Evolutionary conservation across 2,797 vertebrate species (phyloP), one percentile per base, ranked within the genome.

Genomic region (Sebastes matsubarae): DNA sequence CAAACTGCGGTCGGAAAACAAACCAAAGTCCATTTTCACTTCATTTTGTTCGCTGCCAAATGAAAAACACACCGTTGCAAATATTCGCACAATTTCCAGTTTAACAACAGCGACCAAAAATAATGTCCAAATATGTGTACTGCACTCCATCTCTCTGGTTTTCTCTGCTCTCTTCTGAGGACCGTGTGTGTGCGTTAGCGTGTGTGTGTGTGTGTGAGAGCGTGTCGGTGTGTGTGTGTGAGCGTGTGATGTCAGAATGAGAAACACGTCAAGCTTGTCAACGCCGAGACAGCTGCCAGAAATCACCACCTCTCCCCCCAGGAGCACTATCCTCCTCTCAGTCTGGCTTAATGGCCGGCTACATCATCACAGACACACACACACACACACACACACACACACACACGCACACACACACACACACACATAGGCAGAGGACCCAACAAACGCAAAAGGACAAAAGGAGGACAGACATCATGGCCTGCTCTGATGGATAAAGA

Each of bases 401-500:
- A 16, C 79, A 55, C 68, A 55, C 42, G 25, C 58, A 64, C 29
- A 46, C 63, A 50, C 9, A 8, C 70, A 57, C 70, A 59, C 64
- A 54, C 71, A 57, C 18, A 20, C 65, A 6, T 3, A 11, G 3
- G 12, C 65, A 78, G 16, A 72, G 32, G 80, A 70, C 72, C 64
- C 75, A 32, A 68, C 69, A 27, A 65, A 72, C 74, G 68, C 66
- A 61, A 75, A 80, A 84, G 85, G 88, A 85, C 77, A 80, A 86
- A 87, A 81, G 82, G 54, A 80, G 81, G 79, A 81, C 78, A 85
- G 82, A 79, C 81, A 30, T 81, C 71, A 86, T 70, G 82, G 78
- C 73, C 68, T 2, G 36, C 82, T 70, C 82, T 94, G 92, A 94
- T 94, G 92, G 91, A 94, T 87, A 92, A 92, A 92, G 92, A 93